phyloP scores from a whole-genome alignment of 2,888 invertebrate species.

The Eledone cirrhosa region DNA sequence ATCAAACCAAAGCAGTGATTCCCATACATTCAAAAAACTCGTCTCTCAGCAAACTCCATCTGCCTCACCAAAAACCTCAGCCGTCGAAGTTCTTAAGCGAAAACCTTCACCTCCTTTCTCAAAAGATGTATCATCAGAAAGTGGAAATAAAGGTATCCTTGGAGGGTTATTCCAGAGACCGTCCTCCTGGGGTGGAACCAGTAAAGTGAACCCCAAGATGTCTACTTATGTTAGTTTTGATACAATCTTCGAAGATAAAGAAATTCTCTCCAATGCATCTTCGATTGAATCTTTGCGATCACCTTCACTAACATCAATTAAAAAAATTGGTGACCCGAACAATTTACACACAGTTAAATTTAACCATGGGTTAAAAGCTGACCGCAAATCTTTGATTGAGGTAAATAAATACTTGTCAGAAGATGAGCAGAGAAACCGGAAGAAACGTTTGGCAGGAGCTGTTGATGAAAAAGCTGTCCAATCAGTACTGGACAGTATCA shows the following conservation, averaged over 20 bases:
- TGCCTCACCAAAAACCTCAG: conserved; percentile 14
- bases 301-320: conserved; percentile 40
- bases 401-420: conserved; percentile 33
- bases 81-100: conserved; percentile 6
- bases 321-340: conserved; percentile 25
- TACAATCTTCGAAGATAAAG: conserved; percentile 57
- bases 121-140: not conserved
- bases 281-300: conserved; percentile 47
- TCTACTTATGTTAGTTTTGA: conserved; percentile 61
- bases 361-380: conserved; percentile 36
- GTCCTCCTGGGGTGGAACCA: conserved; percentile 32
- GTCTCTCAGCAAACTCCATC: conserved; percentile 12
- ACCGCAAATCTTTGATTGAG: conserved; percentile 39
- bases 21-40: conserved; percentile 11
- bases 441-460: not conserved
- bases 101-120: conserved; percentile 8
- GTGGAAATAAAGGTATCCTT: conserved; percentile 4
- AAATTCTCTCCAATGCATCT: conserved; percentile 45
- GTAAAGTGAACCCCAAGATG: conserved; percentile 40
- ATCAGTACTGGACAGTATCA: conserved; percentile 42
- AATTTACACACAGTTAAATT: conserved; percentile 11
- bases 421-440: conserved; percentile 28
- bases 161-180: conserved; percentile 20
- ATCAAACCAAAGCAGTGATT: not conserved
- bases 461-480: conserved; percentile 40